phyloP scores from a whole-genome alignment of 2,113 vertebrate species.

The Forbesichthys agassizii region DNA sequence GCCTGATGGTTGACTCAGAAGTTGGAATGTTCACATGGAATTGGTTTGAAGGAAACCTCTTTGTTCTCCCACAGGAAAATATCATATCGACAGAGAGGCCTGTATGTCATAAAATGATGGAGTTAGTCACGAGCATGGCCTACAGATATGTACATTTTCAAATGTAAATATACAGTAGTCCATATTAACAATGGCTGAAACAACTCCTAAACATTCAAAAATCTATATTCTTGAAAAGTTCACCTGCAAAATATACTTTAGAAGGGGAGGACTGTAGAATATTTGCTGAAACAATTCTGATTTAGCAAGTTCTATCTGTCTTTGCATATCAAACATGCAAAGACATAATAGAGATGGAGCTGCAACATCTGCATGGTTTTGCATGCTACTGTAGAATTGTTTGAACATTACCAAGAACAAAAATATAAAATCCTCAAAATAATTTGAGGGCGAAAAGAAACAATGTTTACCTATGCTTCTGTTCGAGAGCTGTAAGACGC shows the following conservation, averaged over 20 bases:
- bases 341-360: no score
- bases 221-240: no score
- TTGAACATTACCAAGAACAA: no score
- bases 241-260: no score
- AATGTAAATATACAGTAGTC: neutral
- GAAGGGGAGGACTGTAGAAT: no score
- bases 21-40: conserved; percentile 76
- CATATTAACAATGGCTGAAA: neutral
- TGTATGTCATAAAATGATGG: conserved; percentile 39
- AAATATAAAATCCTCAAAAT: neutral
- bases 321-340: no score
- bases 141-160: neutral
- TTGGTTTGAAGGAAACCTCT: conserved; percentile 77
- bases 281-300: no score
- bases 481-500: conserved; percentile 76
- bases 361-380: no score
- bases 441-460: neutral
- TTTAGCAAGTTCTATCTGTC: no score
- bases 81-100: conserved; percentile 88
- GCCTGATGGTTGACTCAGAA: conserved; percentile 59
- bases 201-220: no score
- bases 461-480: conserved; percentile 73
- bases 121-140: neutral
- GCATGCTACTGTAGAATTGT: no score
- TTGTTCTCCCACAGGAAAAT: conserved; percentile 81